Base-by-base conservation (phyloP, 2,888 invertebrate genomes). In the Myopa tessellatipennis region DNA sequence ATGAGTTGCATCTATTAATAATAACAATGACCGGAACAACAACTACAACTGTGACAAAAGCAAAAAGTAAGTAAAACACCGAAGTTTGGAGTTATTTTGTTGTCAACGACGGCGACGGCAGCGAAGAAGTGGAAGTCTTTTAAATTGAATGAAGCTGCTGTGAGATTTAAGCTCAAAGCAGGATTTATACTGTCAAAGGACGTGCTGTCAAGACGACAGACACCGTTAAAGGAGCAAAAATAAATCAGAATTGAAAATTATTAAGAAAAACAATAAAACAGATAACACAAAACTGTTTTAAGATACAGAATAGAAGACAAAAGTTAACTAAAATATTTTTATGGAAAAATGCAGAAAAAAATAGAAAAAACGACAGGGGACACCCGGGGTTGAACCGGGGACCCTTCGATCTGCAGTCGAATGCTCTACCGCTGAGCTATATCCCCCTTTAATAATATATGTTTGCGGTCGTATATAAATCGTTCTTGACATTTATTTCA, bases 371-470 rank as follows among this genome's bases (percentile, higher is more conserved):
- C 60, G 58, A 3, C 0, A 78, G 82, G 82, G 82, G 82, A 82
- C 82, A 80, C 77, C 79, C 81, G 84, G 85, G 84, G 84, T 84
- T 84, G 84, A 85, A 84, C 85, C 85, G 85, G 85, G 85, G 85
- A 84, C 85, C 84, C 84, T 83, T 86, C 86, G 85, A 85, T 86
- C 72, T 73, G 72, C 86, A 86, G 85, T 86, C 85, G 86, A 86
- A 85, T 86, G 85, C 85, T 86, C 85, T 85, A 85, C 85, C 85
- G 84, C 85, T 85, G 84, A 86, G 85, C 85, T 85, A 86, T 86
- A 86, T 85, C 85, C 85, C 84, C 71, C 26, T 26, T 26, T 26
- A 26, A 26, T 26, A 26, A 1, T 26, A 26, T 26, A 26, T 26
- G 26, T 1, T 26, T 26, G 26, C 26, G 26, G 26, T 1, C 26